A percentile compares a stretch with the other conserved stretches of the same genome.
Conservation (phyloP, 2,888 invertebrate species). For the Malthinus seriepunctatus region DNA sequence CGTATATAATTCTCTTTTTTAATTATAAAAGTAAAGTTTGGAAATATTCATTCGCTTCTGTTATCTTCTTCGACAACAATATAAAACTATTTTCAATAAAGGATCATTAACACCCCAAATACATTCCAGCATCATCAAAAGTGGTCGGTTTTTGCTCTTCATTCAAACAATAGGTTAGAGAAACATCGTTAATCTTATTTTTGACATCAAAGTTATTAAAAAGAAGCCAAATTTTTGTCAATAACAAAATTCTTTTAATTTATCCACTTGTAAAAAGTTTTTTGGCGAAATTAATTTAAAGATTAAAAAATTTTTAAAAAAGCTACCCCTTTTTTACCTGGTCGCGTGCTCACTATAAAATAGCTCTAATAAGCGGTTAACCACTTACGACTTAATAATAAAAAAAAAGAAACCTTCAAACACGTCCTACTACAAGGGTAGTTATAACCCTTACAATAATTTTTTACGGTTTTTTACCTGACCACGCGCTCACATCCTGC, state of each 20-base stretch:
- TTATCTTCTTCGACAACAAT: constrained; percentile 4
- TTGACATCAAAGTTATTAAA: constrained; percentile 17
- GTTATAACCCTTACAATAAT: constrained; percentile 46
- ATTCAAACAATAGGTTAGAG: constrained; percentile 13
- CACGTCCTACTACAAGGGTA: constrained; percentile 34
- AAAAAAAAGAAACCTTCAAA: constrained; percentile 44
- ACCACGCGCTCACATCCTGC: constrained; percentile 38
- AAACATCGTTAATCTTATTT: constrained; percentile 14
- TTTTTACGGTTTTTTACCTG: constrained; percentile 44
- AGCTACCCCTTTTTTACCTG: constrained; percentile 50
- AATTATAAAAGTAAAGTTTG: constrained; percentile 8
- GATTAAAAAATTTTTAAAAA: constrained; percentile 9
- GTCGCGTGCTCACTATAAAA: constrained; percentile 53
- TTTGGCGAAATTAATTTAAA: constrained; percentile 32
- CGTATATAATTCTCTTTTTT: constrained; percentile 2
- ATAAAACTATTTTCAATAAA: constrained; percentile 12
- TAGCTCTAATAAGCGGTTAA: constrained; percentile 51
- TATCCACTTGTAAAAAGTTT: constrained; percentile 6
- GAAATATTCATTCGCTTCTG: constrained; percentile 1
- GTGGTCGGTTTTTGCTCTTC: constrained; percentile 9
- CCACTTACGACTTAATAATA: constrained; percentile 54
- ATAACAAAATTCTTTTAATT: constrained; percentile 1
- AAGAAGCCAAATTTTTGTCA: not conserved
- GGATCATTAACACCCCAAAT: constrained; percentile 14
- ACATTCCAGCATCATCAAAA: constrained; percentile 11